Percentiles rank a stretch among this genome's conserved stretches.
These are phyloP conservation scores for Calephelis nemesis DNA, from an alignment of 1,140 invertebrate species.

Conservation along the genomic window DNA sequence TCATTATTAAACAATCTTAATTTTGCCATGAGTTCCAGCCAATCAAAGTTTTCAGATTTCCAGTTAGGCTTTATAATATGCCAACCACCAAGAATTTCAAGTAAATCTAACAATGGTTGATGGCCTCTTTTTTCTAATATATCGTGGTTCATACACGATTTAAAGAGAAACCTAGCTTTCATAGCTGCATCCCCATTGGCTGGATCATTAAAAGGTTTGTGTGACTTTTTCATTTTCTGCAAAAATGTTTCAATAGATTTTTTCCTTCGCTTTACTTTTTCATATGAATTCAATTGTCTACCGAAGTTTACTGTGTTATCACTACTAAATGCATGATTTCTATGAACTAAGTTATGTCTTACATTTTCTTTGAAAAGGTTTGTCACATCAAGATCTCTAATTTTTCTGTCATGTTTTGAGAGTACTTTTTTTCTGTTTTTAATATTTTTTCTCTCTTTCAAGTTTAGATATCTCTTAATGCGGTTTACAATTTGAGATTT, in stretches of 20 bases:
- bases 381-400: slow-evolving; percentile 15
- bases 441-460: slow-evolving; percentile 38
- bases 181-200: slow-evolving; percentile 80
- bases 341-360: not conserved
- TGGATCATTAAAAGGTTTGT: slow-evolving; percentile 37
- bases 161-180: slow-evolving; percentile 90
- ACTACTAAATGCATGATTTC: not conserved
- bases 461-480: slow-evolving; percentile 57
- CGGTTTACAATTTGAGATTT: slow-evolving; percentile 56
- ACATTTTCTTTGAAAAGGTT: not conserved
- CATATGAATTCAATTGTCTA: slow-evolving; percentile 18
- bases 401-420: slow-evolving; percentile 35
- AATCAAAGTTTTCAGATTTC: slow-evolving; percentile 84
- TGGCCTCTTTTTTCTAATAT: slow-evolving; percentile 84
- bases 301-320: not conserved
- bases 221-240: slow-evolving; percentile 27
- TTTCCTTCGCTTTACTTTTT: slow-evolving; percentile 35
- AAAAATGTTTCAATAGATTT: slow-evolving; percentile 28
- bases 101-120: slow-evolving; percentile 85
- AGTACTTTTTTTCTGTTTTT: slow-evolving; percentile 41
- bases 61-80: slow-evolving; percentile 86
- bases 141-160: slow-evolving; percentile 91
- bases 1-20: slow-evolving; percentile 91
- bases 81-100: slow-evolving; percentile 91
- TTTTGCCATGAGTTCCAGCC: slow-evolving; percentile 87